A percentile compares a stretch with the other conserved stretches of the same genome.
These are phyloP conservation scores for Limenitis camilla DNA, from an alignment of 2,888 invertebrate species.

Conservation along the genomic window DNA sequence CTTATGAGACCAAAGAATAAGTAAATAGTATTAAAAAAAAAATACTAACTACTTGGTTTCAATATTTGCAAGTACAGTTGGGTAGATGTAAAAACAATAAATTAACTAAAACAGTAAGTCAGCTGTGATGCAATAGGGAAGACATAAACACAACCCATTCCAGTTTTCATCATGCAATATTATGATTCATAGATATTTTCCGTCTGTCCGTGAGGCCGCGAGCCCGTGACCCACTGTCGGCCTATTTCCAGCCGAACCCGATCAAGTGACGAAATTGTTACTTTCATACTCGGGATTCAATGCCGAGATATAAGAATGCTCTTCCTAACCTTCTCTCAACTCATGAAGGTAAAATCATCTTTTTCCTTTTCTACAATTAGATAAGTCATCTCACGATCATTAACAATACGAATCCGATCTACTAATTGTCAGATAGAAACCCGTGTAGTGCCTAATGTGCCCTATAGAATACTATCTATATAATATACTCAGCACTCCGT, in stretches of 20 bases:
- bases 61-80: no score
- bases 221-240: constrained; percentile 14
- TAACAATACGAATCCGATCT: no score
- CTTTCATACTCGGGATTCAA: constrained; percentile 1
- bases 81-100: no score
- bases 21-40: no score
- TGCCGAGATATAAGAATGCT: neutral
- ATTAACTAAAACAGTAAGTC: neutral
- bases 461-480: no score
- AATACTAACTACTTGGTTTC: no score
- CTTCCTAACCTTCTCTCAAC: neutral
- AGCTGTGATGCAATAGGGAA: neutral
- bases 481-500: no score
- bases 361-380: neutral
- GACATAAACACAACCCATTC: constrained; percentile 1
- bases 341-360: neutral
- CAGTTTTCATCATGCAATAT: constrained; percentile 3
- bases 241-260: constrained; percentile 9
- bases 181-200: constrained; percentile 12
- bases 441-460: no score
- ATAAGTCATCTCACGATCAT: no score
- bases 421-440: no score
- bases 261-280: constrained; percentile 9
- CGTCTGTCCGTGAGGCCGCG: constrained; percentile 8
- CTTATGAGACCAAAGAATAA: no score